Evolutionary conservation across 2,797 vertebrate genomes (phyloP).

Genomic region (Graptemys geographica): DNA sequence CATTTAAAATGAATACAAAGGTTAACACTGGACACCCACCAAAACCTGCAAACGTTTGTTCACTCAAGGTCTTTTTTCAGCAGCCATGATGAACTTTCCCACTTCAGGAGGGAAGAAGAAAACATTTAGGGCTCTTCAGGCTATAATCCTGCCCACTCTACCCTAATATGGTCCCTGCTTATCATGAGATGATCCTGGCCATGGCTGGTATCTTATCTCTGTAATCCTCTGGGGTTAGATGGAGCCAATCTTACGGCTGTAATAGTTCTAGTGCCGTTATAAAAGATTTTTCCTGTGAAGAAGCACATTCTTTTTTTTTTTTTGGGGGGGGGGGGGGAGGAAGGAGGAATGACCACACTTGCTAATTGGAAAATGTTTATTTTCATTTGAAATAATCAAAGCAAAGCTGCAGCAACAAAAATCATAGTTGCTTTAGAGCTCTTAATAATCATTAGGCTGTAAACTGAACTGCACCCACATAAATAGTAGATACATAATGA

Average conservation of each 20-base stretch:
- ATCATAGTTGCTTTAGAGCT: neutral
- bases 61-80: neutral
- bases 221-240: slow-evolving; percentile 25
- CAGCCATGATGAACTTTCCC: neutral
- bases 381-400: slow-evolving; percentile 27
- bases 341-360: neutral
- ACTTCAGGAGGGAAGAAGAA: neutral
- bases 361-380: neutral
- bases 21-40: neutral
- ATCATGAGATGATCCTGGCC: slow-evolving; percentile 27
- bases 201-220: slow-evolving; percentile 37
- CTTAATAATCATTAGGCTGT: neutral
- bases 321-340: slow-evolving; percentile 20
- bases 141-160: neutral
- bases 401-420: neutral
- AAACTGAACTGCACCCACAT: neutral
- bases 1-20: slow-evolving; percentile 9
- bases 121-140: slow-evolving; percentile 23
- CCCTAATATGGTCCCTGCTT: neutral
- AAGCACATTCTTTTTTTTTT: neutral
- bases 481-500: neutral
- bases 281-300: slow-evolving; percentile 21
- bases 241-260: slow-evolving; percentile 21
- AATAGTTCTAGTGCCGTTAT: neutral
- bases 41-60: slow-evolving; percentile 28